These are phyloP conservation scores for Eurypyga helias DNA, from an alignment of 2,113 vertebrate species.

Conservation along the genomic window DNA sequence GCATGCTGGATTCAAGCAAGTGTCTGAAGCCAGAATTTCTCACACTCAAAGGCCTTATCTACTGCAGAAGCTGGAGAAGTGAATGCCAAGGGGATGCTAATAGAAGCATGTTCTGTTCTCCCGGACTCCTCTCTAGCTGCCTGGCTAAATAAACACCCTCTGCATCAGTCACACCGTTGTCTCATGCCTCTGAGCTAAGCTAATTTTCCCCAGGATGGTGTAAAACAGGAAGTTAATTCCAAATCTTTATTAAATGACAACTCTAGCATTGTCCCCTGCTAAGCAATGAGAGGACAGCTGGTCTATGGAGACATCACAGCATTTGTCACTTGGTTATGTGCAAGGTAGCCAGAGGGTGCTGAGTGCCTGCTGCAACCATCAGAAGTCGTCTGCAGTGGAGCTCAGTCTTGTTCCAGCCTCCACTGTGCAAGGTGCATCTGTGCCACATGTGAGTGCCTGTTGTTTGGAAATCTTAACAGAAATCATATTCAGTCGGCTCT, in stretches of 20 bases:
- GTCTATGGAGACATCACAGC: background rate
- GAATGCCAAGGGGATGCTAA: background rate
- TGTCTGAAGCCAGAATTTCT: background rate
- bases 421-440: background rate
- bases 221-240: background rate
- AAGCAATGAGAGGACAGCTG: background rate
- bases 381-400: background rate
- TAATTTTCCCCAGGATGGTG: background rate
- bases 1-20: background rate
- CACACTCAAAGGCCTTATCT: background rate
- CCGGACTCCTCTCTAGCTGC: background rate
- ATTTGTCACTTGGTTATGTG: background rate
- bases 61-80: background rate
- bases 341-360: background rate
- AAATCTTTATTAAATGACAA: background rate
- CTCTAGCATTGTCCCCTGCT: background rate
- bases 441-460: rapidly evolving
- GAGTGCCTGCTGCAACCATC: background rate
- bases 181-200: background rate
- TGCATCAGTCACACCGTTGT: background rate
- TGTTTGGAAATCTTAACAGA: background rate
- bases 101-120: background rate
- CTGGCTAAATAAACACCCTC: constrained; percentile 1
- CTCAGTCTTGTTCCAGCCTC: background rate
- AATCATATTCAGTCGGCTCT: background rate